A percentile compares a stretch with the other conserved stretches of the same genome.
phyloP scores from a whole-genome alignment of 2,888 invertebrate genomes.

The Physocephala rufipes region DNA sequence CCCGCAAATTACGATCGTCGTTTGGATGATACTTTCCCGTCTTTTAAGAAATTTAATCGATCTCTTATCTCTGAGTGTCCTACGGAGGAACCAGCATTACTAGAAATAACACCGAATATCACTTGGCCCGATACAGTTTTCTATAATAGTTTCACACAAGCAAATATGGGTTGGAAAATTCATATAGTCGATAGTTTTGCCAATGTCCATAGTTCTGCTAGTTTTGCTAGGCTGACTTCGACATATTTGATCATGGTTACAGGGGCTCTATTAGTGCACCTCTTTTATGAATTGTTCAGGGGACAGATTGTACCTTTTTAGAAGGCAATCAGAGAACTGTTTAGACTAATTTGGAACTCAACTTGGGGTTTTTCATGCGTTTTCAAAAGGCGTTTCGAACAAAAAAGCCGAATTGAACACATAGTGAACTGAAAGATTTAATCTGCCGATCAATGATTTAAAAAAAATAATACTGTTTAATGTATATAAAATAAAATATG shows the following conservation, averaged over 20 bases:
- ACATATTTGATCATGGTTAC: neutral
- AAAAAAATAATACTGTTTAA: too few species aligned
- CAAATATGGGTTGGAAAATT: conserved; percentile 96
- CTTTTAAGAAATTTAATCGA: conserved; percentile 87
- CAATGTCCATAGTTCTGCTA: conserved; percentile 50
- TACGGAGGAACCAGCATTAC: conserved; percentile 76
- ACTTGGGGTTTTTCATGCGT: too few species aligned
- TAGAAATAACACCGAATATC: conserved; percentile 85
- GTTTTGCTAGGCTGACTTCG: neutral
- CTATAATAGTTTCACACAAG: conserved; percentile 91
- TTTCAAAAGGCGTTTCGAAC: too few species aligned
- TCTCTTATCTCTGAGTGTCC: conserved; percentile 78
- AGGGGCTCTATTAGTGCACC: too few species aligned
- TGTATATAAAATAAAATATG: too few species aligned
- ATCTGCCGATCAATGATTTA: too few species aligned
- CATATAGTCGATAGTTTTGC: conserved; percentile 79
- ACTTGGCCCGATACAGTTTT: conserved; percentile 93
- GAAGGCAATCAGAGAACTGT: too few species aligned
- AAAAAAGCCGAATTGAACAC: too few species aligned
- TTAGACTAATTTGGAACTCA: too few species aligned
- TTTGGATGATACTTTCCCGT: conserved; percentile 78
- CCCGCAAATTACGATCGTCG: conserved; percentile 75
- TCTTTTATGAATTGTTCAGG: too few species aligned
- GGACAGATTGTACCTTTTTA: too few species aligned
- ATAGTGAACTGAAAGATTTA: too few species aligned